Base-by-base conservation (phyloP, 1,140 invertebrate species). In the Rhopalosiphum maidis region DNA sequence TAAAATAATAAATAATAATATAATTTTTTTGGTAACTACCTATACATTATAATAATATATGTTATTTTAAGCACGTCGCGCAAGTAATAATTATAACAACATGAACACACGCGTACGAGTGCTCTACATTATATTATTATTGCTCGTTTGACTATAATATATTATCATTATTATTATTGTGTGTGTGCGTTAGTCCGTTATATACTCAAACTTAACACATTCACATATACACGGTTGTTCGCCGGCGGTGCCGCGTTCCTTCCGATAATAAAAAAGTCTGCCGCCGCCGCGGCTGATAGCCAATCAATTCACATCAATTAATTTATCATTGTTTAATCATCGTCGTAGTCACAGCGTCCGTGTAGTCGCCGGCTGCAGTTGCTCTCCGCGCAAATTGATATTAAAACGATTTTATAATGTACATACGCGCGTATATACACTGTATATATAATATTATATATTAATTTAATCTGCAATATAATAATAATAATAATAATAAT, bases 271-370 rank as follows among this genome's bases (percentile, higher is more conserved):
- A 89, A 55, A 89, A 54, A 89, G n/a, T 89, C 22, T 11, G 48
- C n/a, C 48, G 21, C 82, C 82, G 35, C 83, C 9, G 35, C n/a
- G 11, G 37, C 35, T 46, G 48, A 89, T 89, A 21, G 35, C 21
- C 88, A 89, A 89, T 88, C 48, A 54, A 89, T 54, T 89, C 8
- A 3, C 46, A 46, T 89, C 87, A 54, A 54, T 89, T 89, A 89
- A 89, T 89, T 89, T 89, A 89, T 89, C 88, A 89, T 89, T 89
- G 51, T 55, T 89, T 89, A 89, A 89, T 89, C 88, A 55, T 89
- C 48, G 30, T 51, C 82, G 23, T 88, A 21, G 46, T 87, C 86
- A n/a, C 37, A 18, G 30, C 48, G 2, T 30, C 43, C n/a, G 37
- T 46, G 30, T n/a, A 30, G 43, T 87, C 86, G 30, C 25, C 30